phyloP scores from a whole-genome alignment of 2,797 vertebrate species.

The Esox lucius region DNA sequence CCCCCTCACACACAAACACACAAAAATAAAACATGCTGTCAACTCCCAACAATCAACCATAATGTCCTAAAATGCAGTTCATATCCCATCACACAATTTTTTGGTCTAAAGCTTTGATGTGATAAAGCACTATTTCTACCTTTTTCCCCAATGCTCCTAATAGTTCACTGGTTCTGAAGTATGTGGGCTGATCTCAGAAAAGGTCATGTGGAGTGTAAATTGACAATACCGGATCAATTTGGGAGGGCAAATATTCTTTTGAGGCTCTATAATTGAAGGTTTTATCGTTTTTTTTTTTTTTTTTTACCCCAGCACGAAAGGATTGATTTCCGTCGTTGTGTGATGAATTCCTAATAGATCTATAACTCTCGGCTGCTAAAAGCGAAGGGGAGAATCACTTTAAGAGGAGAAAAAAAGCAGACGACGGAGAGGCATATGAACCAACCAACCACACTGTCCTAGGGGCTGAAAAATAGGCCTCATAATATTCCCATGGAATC shows the following conservation, averaged over 20 bases:
- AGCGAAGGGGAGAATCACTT: conserved; percentile 64
- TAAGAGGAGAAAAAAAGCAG: conserved; percentile 52
- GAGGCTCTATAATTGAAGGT: conserved; percentile 73
- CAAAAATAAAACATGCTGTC: too few relatives aligned
- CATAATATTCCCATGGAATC: conserved; percentile 75
- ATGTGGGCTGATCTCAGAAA: conserved; percentile 68
- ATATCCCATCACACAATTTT: background rate
- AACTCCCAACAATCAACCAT: too few relatives aligned
- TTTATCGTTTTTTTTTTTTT: conserved; percentile 82
- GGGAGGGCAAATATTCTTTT: conserved; percentile 74
- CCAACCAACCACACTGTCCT: conserved; percentile 40
- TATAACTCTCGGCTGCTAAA: conserved; percentile 71
- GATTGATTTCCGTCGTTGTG: conserved; percentile 73
- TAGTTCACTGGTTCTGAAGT: conserved; percentile 68
- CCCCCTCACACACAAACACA: too few relatives aligned
- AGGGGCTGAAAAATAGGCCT: conserved; percentile 73
- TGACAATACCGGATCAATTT: conserved; percentile 77
- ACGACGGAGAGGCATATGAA: conserved; percentile 53
- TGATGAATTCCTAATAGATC: conserved; percentile 80
- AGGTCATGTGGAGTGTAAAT: conserved; percentile 80
- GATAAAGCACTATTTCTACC: conserved; percentile 16
- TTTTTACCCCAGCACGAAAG: conserved; percentile 72
- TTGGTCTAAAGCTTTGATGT: background rate
- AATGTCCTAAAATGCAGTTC: too few relatives aligned
- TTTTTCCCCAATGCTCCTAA: conserved; percentile 62